Base-by-base conservation (phyloP, 2,113 vertebrate species). In the Diphyllodes magnificus region DNA sequence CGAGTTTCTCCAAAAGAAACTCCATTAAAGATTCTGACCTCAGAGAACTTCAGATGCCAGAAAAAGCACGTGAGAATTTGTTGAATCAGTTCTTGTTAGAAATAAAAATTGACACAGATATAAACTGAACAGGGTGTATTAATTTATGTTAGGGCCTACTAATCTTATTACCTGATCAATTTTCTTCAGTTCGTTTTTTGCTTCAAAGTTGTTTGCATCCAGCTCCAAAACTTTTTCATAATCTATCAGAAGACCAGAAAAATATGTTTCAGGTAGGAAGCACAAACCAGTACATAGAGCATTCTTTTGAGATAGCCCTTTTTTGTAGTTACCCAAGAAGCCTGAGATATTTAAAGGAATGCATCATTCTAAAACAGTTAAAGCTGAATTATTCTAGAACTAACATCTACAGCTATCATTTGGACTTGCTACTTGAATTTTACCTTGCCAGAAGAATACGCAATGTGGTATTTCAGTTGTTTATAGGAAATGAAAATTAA, bases 171-270 rank as follows among this genome's bases (percentile, higher is more conserved):
- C 99, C 98, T 98, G 98, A 94, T 97, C 92, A 66, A 99, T 98
- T 97, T 98, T 99, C 96, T 96, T 98, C 86, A 99, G 97, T 98
- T 99, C 99, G 83, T 95, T 99, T 90, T 97, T 98, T 24, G 99
- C 99, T 82, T 99, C 99, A 11, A 97, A 91, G 93, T 99, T 99
- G 88, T 97, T 98, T 30, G 98, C 97, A 82, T 99, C 99, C 60
- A 99, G 93, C 94, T 98, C 97, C 80, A 99, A 97, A 79, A 99
- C 98, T 80, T 95, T 98, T 96, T 99, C 98, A 96, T 99, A 99
- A 98, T 99, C 99, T 99, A 66, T 39, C 24, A 97, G 76, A 65
- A 93, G 3, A 96, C 7, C 89, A 66, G 33, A 92, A 86, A 85
- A 93, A 23, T 76, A n/a, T 1, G 4, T 37, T 86, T 84, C 56